Evolutionary conservation across 2,888 invertebrate species (phyloP), one percentile per base, ranked within the genome.

Genomic region (Cataglyphis livida): DNA sequence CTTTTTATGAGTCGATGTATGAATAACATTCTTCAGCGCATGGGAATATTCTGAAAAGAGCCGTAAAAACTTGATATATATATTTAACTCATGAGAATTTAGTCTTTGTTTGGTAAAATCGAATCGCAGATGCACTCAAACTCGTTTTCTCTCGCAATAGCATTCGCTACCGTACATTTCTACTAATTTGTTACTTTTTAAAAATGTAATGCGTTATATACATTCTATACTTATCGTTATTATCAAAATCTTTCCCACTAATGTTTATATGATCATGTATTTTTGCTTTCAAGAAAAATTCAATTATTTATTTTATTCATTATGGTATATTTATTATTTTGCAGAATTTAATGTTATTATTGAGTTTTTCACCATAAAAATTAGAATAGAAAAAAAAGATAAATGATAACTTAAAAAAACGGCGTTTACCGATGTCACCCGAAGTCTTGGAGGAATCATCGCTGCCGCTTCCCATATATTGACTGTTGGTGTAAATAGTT

Each of bases 401-500:
- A 76, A 21, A 32, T 0, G 25, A 18, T 5, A 12, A 62, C 38
- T 21, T n/a, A 3, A 6, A 12, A 1, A 28, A 59, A 66, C 1
- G 18, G 12, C 18, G 35, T 74, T 81, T 48, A 83, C 83, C 83
- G 32, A 81, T 12, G 6, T 66, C 54, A 1, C 3, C 5, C n/a
- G 54, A 3, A 35, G 78, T 71, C 25, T 9, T 79, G 4, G 75
- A 81, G 9, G 81, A 81, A 5, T 81, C 70, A 0, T 73, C 81
- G 21, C 64, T 79, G 10, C 62, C 35, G 44, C 61, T 84, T 59
- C 73, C 54, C 66, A 44, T 65, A 15, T 78, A 83, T n/a, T 75
- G 82, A 10, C 87, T 90, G 66, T 92, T 93, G 18, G 90, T 85
- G 68, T 93, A 93, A 74, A 92, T 87, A n/a, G 86, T 82, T 18